Evolutionary conservation across 2,113 vertebrate genomes (phyloP).

Genomic region (Kryptolebias marmoratus): DNA sequence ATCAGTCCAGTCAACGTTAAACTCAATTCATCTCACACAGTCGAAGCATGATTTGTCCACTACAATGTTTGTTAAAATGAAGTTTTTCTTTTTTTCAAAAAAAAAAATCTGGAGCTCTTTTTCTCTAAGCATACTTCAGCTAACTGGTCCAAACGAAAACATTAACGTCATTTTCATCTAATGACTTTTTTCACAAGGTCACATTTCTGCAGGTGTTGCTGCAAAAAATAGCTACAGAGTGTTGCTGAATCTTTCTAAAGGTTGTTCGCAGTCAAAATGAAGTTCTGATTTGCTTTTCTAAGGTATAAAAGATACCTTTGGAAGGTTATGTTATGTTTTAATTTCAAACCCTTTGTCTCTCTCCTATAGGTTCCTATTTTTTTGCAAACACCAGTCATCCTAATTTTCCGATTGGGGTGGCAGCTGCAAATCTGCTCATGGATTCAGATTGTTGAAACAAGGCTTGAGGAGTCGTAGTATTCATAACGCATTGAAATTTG

Average conservation of each 20-base stretch:
- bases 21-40: neutral
- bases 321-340: neutral
- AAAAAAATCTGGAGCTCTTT: neutral
- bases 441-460: neutral
- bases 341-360: neutral
- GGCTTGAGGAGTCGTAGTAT: slow-evolving; percentile 2
- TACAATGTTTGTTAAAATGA: too few species aligned
- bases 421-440: slow-evolving; percentile 3
- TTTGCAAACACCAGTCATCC: neutral
- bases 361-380: neutral
- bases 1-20: neutral
- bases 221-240: neutral
- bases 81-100: too few species aligned
- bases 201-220: neutral
- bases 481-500: neutral
- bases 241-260: neutral
- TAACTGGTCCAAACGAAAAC: neutral
- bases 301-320: neutral
- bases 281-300: neutral
- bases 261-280: neutral
- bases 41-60: neutral
- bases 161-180: neutral
- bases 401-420: neutral
- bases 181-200: neutral
- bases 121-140: neutral